These are phyloP conservation scores for Listrodromus nycthemerus DNA, from an alignment of 2,888 invertebrate species.

Conservation along the genomic window DNA sequence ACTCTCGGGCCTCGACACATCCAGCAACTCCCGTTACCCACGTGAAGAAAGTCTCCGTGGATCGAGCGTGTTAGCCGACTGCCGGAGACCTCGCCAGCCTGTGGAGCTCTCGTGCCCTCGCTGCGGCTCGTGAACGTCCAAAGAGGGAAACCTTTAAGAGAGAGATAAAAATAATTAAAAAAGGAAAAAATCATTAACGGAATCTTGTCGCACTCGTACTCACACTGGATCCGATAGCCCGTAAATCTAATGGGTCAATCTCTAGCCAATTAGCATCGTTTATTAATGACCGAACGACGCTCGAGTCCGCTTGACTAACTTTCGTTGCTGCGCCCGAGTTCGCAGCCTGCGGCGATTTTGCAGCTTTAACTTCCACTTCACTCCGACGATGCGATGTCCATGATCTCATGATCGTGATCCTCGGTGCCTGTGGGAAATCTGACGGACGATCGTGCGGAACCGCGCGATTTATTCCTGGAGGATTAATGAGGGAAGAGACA, in stretches of 20 bases:
- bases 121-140: slow-evolving; percentile 44
- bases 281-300: slow-evolving; percentile 47
- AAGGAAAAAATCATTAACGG: slow-evolving; percentile 1
- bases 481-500: not conserved
- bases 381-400: slow-evolving; percentile 4
- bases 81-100: slow-evolving; percentile 11
- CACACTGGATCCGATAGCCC: slow-evolving; percentile 7
- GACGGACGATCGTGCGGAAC: not conserved
- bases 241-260: slow-evolving; percentile 55
- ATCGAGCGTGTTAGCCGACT: slow-evolving; percentile 3
- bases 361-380: not conserved
- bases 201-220: slow-evolving; percentile 7
- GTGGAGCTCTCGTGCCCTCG: slow-evolving; percentile 27
- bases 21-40: slow-evolving; percentile 11
- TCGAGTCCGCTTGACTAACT: slow-evolving; percentile 25
- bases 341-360: slow-evolving; percentile 12
- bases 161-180: not conserved
- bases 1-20: slow-evolving; percentile 9
- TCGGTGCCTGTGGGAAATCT: not conserved
- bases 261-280: slow-evolving; percentile 58
- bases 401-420: not conserved
- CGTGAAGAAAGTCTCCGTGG: slow-evolving; percentile 32
- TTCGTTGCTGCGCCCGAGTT: slow-evolving; percentile 31
- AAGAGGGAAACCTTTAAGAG: slow-evolving; percentile 1
- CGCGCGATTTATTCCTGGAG: slow-evolving; percentile 3